These are phyloP conservation scores for Amphipyra berbera DNA, from an alignment of 2,888 invertebrate genomes.

Conservation along the genomic window DNA sequence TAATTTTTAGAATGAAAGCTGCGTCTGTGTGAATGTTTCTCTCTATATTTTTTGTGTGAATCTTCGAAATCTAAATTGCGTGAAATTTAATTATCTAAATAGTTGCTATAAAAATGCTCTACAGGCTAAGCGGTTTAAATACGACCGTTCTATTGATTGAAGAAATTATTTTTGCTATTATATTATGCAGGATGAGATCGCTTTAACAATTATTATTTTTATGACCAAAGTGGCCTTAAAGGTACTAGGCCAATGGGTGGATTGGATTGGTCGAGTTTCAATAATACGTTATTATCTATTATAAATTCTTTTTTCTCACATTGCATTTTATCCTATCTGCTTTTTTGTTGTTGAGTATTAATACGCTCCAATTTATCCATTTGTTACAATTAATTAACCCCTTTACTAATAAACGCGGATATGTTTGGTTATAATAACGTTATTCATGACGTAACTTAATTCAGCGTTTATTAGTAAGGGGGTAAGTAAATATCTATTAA, in stretches of 20 bases:
- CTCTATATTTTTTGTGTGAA: constrained; percentile 67
- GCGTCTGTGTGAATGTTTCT: constrained; percentile 15
- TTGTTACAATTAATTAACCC: too few relatives aligned
- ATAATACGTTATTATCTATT: neutral
- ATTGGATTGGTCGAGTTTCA: constrained; percentile 8
- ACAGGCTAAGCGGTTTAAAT: constrained; percentile 58
- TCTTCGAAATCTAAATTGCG: constrained; percentile 74
- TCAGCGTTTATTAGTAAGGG: too few relatives aligned
- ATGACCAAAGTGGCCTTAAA: constrained; percentile 3
- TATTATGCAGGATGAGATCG: constrained; percentile 16
- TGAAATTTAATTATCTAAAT: constrained; percentile 82
- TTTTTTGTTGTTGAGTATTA: constrained; percentile 18
- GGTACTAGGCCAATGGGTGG: constrained; percentile 22
- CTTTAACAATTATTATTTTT: constrained; percentile 23
- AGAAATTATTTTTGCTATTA: constrained; percentile 25
- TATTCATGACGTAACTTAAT: too few relatives aligned
- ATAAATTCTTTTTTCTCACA: too few relatives aligned
- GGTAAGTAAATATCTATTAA: too few relatives aligned
- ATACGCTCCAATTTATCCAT: constrained; percentile 35
- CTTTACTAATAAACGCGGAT: too few relatives aligned
- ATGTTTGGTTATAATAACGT: too few relatives aligned
- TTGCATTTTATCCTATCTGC: neutral
- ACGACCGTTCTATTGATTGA: constrained; percentile 8
- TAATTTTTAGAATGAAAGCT: constrained; percentile 41
- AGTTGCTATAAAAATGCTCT: constrained; percentile 74